Percentiles rank a stretch among this genome's conserved stretches.
phyloP scores from a whole-genome alignment of 2,113 vertebrate species.

The Barbus barbus region DNA sequence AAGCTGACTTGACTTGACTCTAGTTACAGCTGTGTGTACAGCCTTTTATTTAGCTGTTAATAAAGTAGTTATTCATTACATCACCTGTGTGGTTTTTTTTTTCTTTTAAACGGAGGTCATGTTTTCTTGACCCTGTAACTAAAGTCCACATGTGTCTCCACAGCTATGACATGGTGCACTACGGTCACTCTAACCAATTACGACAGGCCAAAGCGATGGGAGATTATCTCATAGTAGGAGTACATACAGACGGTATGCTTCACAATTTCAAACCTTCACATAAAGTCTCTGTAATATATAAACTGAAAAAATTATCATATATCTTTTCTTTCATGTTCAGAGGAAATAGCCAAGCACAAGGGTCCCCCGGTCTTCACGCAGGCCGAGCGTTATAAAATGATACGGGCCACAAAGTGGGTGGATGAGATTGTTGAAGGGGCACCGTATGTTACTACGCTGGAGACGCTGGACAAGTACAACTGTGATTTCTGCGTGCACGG shows the following conservation, averaged over 20 bases:
- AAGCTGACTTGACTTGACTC: too few relatives aligned
- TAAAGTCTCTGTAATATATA: neutral
- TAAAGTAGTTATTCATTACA: neutral
- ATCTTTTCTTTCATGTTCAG: constrained; percentile 62
- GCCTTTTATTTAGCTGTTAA: neutral
- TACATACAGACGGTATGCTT: constrained; percentile 89
- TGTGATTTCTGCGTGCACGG: constrained; percentile 97
- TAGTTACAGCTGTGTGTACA: neutral
- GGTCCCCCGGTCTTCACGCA: constrained; percentile 97
- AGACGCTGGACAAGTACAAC: constrained; percentile 91
- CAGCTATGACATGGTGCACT: constrained; percentile 99
- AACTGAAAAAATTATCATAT: neutral
- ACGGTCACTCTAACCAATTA: constrained; percentile 96
- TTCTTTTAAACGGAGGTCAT: neutral
- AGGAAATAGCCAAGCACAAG: constrained; percentile 96
- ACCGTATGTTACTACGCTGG: constrained; percentile 94
- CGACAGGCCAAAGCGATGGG: constrained; percentile 96
- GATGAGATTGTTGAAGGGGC: constrained; percentile 94
- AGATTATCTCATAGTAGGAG: constrained; percentile 89
- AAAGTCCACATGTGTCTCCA: constrained; percentile 7
- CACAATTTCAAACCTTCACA: neutral
- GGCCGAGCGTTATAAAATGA: constrained; percentile 96
- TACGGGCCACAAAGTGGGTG: constrained; percentile 97
- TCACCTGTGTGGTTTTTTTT: neutral
- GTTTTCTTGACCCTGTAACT: neutral